Conservation (phyloP, 2,113 vertebrate species). For the Marcusenius ussheri region DNA sequence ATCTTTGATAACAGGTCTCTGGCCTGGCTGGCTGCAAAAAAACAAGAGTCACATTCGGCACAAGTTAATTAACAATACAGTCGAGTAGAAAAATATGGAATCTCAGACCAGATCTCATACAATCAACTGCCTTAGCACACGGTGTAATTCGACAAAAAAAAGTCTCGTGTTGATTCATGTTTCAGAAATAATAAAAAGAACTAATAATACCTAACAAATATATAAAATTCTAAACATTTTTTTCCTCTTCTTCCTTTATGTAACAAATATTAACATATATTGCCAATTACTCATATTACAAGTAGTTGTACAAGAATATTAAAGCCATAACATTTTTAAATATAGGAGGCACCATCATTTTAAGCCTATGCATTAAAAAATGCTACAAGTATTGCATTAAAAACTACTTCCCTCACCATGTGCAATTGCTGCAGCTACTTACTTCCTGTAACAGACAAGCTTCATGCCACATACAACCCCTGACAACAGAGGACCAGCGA, state of each 20-base stretch:
- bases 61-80: not conserved
- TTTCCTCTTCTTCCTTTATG: not conserved
- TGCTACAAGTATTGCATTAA: not conserved
- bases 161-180: not conserved
- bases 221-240: not conserved
- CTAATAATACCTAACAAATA: not conserved
- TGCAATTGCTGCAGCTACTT: slow-evolving; percentile 13
- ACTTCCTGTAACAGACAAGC: slow-evolving; percentile 15
- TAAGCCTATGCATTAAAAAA: not conserved
- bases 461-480: not conserved
- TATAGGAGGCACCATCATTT: not conserved
- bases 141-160: not conserved
- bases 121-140: not conserved
- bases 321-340: not conserved
- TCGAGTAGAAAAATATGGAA: not conserved
- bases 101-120: not conserved
- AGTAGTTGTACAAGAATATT: not conserved
- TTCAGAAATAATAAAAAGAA: not conserved
- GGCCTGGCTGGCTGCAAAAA: slow-evolving; percentile 88
- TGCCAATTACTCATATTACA: not conserved
- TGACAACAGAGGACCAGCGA: slow-evolving; percentile 13
- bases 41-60: not conserved
- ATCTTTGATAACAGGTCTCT: slow-evolving; percentile 97
- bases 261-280: not conserved
- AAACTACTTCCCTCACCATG: not conserved